phyloP scores from a whole-genome alignment of 1,140 invertebrate genomes.

The Temnothorax nylanderi region DNA sequence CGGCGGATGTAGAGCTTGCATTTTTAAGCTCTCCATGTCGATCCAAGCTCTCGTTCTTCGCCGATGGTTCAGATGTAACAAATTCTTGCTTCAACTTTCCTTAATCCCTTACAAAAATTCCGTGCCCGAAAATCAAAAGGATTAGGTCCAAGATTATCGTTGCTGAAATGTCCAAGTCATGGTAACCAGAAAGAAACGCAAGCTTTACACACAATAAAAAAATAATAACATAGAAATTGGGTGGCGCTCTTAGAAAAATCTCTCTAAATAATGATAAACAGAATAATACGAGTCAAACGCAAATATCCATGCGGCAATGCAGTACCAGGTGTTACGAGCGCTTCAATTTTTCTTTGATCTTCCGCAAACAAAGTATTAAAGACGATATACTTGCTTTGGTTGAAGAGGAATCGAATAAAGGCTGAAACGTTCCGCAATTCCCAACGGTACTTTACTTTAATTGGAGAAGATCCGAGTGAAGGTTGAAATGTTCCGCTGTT shows the following conservation, averaged over 20 bases:
- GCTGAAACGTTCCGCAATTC: not conserved
- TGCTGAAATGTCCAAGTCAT: not conserved
- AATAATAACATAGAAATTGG: not conserved
- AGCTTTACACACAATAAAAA: not conserved
- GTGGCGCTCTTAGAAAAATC: not conserved
- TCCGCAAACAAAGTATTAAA: not conserved
- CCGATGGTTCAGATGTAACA: not conserved
- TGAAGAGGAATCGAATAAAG: constrained; percentile 9
- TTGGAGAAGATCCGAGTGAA: constrained; percentile 21
- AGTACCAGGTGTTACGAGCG: not conserved
- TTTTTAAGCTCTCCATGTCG: constrained; percentile 41
- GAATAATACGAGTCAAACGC: not conserved
- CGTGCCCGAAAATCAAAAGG: not conserved
- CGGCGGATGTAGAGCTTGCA: constrained; percentile 17
- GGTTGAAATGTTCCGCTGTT: constrained; percentile 4
- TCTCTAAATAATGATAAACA: not conserved
- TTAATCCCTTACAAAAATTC: constrained; percentile 7
- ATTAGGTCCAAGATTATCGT: not conserved
- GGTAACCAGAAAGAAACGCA: not conserved
- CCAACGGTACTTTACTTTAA: constrained; percentile 23
- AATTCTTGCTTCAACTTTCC: not conserved
- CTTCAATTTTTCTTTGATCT: not conserved
- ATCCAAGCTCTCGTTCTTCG: not conserved
- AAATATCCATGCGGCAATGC: not conserved
- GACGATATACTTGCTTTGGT: too few relatives aligned